Evolutionary conservation across 2,113 vertebrate genomes (phyloP), one percentile per base, ranked within the genome.

Genomic region (Athene noctua): DNA sequence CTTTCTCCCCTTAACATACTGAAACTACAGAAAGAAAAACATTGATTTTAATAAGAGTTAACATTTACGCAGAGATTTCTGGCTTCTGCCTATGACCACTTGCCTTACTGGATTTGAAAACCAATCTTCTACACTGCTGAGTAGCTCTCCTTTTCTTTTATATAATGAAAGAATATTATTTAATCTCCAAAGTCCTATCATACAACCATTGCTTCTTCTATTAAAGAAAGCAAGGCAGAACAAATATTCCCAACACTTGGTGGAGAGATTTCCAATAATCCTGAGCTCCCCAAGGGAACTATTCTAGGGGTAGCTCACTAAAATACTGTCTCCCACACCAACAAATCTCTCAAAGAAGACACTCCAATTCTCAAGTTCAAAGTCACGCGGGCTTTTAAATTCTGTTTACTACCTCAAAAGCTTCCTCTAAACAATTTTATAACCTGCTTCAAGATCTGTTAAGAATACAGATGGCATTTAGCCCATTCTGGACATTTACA

Each of bases 51-150:
- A 91, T 87, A 95, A 95, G 58, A 58, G 70, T 82, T 95, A 95
- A 91, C 84, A 95, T 95, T 96, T 97, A 91, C 91, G 91, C 59
- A 90, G 78, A 81, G 86, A 86, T 94, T 95, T 95, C 74, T 94
- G 66, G 78, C 63, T 94, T 63, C 68, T 81, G 73, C 51, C 85
- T 58, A 72, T 23, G 40, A 84, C 62, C 84, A 94, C 89, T 58
- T 90, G 95, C 59, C 59, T 90, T 58, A 87, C 66, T 68, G 51
- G 54, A 94, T 90, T 82, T 80, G 74, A 94, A 92, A 87, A 66
- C 84, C 91, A 74, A 90, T 92, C 71, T 90, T 73, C 79, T 19
- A 47, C 47, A 29, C 36, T 70, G 80, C 78, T 80, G 74, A 90
- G 42, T 46, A 94, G 68, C 42, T 92, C 83, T 79, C 7, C 0